phyloP scores from a whole-genome alignment of 2,113 vertebrate genomes.

The Syrrhaptes paradoxus region DNA sequence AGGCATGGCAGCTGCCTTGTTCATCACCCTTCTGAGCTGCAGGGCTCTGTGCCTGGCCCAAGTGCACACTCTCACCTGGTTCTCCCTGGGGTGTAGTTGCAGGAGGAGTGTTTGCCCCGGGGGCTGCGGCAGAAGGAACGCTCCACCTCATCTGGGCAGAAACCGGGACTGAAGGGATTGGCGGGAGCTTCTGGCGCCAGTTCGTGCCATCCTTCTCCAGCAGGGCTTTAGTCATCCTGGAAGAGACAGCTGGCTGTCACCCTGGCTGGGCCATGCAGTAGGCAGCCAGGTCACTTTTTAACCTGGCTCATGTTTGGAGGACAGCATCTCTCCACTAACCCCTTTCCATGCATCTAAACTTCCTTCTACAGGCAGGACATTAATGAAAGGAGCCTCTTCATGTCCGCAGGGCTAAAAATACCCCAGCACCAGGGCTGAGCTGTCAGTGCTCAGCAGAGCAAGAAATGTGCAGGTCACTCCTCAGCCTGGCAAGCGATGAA shows the following conservation, averaged over 20 bases:
- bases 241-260: background rate
- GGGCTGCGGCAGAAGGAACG: background rate
- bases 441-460: background rate
- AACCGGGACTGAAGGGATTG: constrained; percentile 85
- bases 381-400: background rate
- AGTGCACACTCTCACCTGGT: constrained; percentile 55
- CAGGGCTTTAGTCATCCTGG: constrained; percentile 90
- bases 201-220: constrained; percentile 83
- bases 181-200: constrained; percentile 90
- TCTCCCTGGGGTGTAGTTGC: background rate
- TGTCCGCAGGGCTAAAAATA: background rate
- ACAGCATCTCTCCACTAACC: background rate
- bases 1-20: background rate
- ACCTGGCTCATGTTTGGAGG: rapidly evolving
- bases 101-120: constrained; percentile 34
- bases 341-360: background rate
- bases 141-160: constrained; percentile 80
- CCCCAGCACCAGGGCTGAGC: background rate
- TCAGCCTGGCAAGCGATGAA: background rate
- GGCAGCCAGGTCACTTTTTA: background rate
- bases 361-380: background rate
- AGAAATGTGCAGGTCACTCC: background rate
- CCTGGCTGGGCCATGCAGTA: rapidly evolving
- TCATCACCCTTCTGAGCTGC: background rate
- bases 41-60: background rate